phyloP scores from a whole-genome alignment of 2,113 vertebrate species.

The Phoxinus phoxinus region DNA sequence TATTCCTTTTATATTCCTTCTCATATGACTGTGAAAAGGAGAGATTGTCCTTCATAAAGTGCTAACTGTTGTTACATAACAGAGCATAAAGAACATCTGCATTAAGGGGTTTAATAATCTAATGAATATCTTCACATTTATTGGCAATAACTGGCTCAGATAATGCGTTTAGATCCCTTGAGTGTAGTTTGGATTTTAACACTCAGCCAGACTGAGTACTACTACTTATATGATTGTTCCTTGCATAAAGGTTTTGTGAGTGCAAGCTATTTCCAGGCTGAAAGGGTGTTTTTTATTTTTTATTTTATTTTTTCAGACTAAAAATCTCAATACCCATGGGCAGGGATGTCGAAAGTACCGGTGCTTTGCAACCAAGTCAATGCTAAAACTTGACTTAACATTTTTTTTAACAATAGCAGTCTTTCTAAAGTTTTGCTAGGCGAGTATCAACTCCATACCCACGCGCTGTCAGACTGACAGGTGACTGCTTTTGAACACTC shows the following conservation, averaged over 20 bases:
- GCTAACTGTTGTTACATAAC: background rate
- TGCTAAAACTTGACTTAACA: background rate
- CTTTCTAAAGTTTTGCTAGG: background rate
- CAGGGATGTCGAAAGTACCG: background rate
- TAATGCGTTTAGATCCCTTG: conserved; percentile 2
- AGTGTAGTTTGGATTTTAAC: conserved; percentile 13
- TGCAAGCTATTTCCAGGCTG: background rate
- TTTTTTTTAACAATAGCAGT: background rate
- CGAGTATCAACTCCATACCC: background rate
- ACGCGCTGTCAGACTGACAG: background rate
- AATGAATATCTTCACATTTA: conserved; percentile 15
- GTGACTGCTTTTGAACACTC: background rate
- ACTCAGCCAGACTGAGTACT: conserved; percentile 3
- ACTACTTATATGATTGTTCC: background rate
- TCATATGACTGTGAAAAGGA: background rate
- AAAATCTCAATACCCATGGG: background rate
- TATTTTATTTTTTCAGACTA: background rate
- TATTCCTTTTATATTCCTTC: background rate
- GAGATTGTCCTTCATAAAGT: background rate
- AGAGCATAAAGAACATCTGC: background rate
- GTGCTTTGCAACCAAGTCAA: background rate
- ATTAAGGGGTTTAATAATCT: conserved; percentile 10
- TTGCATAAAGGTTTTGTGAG: conserved; percentile 9
- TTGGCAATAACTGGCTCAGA: conserved; percentile 6
- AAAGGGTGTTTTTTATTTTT: background rate